Conservation (phyloP, 2,113 vertebrate species). For the Melanerpes formicivorus region DNA sequence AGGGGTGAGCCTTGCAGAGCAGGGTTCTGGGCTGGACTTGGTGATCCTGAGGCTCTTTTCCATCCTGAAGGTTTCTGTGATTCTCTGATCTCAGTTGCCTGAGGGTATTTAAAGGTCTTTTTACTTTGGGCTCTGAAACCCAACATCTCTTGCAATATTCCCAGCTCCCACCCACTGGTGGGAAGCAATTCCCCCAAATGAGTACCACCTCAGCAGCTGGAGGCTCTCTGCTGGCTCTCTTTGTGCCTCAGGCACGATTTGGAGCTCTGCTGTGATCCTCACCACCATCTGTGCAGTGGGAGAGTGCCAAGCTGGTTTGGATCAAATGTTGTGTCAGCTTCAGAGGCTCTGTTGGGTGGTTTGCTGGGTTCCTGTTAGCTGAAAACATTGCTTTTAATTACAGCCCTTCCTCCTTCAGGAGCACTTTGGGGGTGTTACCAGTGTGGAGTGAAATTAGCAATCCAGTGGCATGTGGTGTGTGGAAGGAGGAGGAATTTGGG, state of each 20-base stretch:
- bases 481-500: background rate
- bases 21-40: no score
- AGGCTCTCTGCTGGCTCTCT: background rate
- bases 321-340: background rate
- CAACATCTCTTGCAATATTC: background rate
- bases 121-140: background rate
- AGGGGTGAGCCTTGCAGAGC: no score
- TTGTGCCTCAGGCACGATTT: background rate
- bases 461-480: accelerated
- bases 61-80: no score
- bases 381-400: background rate
- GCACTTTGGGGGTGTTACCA: background rate
- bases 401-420: background rate
- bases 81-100: background rate
- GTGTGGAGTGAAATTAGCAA: background rate
- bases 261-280: background rate
- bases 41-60: no score
- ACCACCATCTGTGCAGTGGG: background rate
- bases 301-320: background rate
- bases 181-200: background rate
- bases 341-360: background rate
- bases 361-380: background rate
- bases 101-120: background rate
- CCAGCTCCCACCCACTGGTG: background rate
- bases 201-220: background rate